Percentiles rank a stretch among this genome's conserved stretches.
phyloP scores from a whole-genome alignment of 1,140 invertebrate species.

The Lineus longissimus region DNA sequence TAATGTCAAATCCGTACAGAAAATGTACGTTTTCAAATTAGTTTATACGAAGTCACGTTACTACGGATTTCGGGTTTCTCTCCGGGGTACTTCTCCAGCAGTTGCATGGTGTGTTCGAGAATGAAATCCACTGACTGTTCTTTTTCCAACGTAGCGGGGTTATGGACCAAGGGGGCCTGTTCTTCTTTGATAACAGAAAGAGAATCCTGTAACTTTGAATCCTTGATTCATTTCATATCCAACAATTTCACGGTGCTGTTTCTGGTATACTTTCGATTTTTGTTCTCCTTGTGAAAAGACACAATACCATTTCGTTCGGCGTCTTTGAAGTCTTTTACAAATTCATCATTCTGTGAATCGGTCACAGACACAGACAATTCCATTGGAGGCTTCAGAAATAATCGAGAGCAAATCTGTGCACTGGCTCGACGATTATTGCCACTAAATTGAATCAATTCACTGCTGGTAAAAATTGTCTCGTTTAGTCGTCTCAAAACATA shows the following conservation, averaged over 20 bases:
- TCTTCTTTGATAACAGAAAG: neutral
- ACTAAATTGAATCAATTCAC: neutral
- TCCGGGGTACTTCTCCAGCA: neutral
- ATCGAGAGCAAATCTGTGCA: neutral
- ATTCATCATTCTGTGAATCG: too few relatives aligned
- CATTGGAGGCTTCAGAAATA: neutral
- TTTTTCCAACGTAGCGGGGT: neutral
- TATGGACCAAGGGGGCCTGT: neutral
- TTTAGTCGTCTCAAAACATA: neutral
- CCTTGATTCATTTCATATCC: neutral
- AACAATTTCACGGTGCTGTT: neutral
- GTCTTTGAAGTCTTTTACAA: neutral
- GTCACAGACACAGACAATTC: neutral
- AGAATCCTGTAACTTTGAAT: neutral
- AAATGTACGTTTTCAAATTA: neutral
- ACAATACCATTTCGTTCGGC: neutral
- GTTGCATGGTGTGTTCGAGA: neutral
- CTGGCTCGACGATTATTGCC: neutral
- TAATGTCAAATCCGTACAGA: neutral
- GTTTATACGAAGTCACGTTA: neutral
- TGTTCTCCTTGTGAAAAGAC: neutral
- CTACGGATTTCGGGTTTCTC: too few relatives aligned
- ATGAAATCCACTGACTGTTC: neutral
- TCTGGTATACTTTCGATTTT: neutral
- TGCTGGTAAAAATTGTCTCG: neutral